phyloP scores from a whole-genome alignment of 2,113 vertebrate species.

The Pachypanchax playfairii region DNA sequence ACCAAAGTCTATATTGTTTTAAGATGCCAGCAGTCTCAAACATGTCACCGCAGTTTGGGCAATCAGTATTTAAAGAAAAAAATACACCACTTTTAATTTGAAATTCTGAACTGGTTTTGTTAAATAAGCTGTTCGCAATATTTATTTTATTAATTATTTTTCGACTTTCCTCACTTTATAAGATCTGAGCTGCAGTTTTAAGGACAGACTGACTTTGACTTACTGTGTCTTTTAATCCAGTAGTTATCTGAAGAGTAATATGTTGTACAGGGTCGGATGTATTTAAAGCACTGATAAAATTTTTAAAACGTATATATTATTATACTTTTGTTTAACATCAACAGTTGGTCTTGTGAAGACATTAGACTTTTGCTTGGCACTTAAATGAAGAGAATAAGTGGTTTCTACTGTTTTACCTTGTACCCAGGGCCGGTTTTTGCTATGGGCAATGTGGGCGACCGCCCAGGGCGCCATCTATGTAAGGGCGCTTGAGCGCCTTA shows the following conservation, averaged over 20 bases:
- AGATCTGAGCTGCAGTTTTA: slow-evolving; percentile 2
- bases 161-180: slow-evolving; percentile 18
- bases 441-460: no score
- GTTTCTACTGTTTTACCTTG: slow-evolving; percentile 54
- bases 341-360: slow-evolving; percentile 5
- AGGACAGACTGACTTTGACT: slow-evolving; percentile 6
- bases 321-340: background rate
- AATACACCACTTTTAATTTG: no score
- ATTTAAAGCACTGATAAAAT: slow-evolving; percentile 15
- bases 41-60: no score
- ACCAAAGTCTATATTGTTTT: no score
- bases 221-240: slow-evolving; percentile 2
- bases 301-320: background rate
- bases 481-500: no score
- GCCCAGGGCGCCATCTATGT: no score
- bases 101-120: no score
- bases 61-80: no score
- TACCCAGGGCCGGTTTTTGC: no score
- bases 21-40: no score
- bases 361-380: slow-evolving; percentile 15
- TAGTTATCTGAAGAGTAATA: slow-evolving; percentile 14
- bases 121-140: no score
- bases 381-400: slow-evolving; percentile 52
- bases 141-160: no score
- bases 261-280: background rate